Conservation (phyloP, 2,888 invertebrate species). For the Coleophora flavipennella region DNA sequence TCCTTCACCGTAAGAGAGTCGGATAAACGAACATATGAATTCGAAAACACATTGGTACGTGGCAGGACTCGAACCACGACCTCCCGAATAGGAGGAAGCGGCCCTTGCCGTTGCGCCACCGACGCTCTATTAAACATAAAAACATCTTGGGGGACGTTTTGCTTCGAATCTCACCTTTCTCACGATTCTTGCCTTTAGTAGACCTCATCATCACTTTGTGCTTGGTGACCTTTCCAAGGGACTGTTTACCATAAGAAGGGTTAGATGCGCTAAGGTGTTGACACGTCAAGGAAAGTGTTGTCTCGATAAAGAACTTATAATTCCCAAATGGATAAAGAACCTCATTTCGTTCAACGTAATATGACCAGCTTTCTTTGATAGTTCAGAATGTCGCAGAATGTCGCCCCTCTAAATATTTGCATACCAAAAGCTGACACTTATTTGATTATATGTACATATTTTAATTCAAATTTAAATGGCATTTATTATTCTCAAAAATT, state of each 20-base stretch:
- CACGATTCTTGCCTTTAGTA: conserved; percentile 61
- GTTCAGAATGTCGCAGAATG: conserved; percentile 35
- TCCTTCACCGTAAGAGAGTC: no score
- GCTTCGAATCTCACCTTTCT: conserved; percentile 49
- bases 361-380: conserved; percentile 23
- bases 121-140: no score
- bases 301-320: conserved; percentile 13
- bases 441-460: conserved; percentile 14
- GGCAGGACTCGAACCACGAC: no score
- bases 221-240: conserved; percentile 50
- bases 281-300: conserved; percentile 56
- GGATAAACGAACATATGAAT: no score
- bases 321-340: conserved; percentile 14
- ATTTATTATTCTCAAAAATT: conserved; percentile 6
- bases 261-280: conserved; percentile 68
- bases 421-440: conserved; percentile 10
- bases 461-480: conserved; percentile 11
- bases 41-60: no score
- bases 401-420: conserved; percentile 27
- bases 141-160: conserved; percentile 31
- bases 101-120: no score
- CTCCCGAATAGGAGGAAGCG: no score
- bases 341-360: conserved; percentile 26
- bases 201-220: conserved; percentile 62
- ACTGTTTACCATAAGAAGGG: conserved; percentile 61